Evolutionary conservation across 2,888 invertebrate species (phyloP), one percentile per base, ranked within the genome.

Genomic region (Eristalinus sepulchralis): DNA sequence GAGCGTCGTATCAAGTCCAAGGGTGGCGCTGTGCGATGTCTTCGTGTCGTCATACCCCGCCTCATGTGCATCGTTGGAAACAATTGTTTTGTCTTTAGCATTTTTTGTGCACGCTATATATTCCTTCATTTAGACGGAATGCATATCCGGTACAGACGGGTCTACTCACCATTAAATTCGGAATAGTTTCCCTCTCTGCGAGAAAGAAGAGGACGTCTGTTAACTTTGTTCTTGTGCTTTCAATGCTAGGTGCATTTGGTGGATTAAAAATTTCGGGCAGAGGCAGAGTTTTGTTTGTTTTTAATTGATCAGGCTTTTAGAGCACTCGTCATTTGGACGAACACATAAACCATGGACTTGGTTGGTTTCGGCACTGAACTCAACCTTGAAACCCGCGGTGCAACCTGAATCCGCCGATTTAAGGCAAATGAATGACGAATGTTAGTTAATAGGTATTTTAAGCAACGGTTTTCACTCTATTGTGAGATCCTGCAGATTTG

Each of bases 91-190:
- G 11, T 2, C 17, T 47, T 47, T n/a, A 9, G 17, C 27, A 10
- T 24, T 59, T n/a, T 39, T 60, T 59, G 66, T 75, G 27, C 5
- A 27, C 27, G 2, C 2, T 5, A 27, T 64, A 59, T 70, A 59
- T 64, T 34, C 66, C 66, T 57, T 20, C 67, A 85, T 82, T 77
- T 60, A 39, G 62, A 78, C 82, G 77, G 70, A 82, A 85, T 84
- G 84, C 81, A 84, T 67, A 82, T 85, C 81, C 85, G 85, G 82
- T 73, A 66, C 39, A 85, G 85, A 82, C 82, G 77, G 17, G 63
- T 11, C 77, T 64, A 78, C 73, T 73, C 53, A 73, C 59, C 82
- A 78, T 77, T 76, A 70, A 47, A 55, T 39, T 31, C 72, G 31
- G 73, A 73, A 73, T 34, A 73, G 17, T 59, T 39, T 66, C 60